Evolutionary conservation across 2,113 vertebrate species (phyloP), one percentile per base, ranked within the genome.

Genomic region (Arenaria interpres): DNA sequence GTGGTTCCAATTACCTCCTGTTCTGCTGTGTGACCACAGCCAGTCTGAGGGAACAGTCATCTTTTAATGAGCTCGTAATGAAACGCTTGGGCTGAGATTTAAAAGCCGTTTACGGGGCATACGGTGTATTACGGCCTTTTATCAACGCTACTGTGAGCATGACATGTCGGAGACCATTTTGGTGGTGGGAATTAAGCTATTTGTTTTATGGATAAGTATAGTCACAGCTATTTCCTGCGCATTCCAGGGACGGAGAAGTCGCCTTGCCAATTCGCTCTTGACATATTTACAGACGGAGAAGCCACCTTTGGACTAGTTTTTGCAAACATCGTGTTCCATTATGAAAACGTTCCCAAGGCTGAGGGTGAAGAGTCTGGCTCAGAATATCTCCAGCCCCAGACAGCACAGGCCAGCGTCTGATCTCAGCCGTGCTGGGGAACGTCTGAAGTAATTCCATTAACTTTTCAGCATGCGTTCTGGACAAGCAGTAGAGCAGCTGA

Each of bases 211-310:
- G 90, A 32, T 89, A 95, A 97, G 95, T 87, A 90, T 54, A 96
- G 95, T 90, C 84, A 3, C 87, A 89, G 95, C 96, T 97, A 97
- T 97, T 97, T 97, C 97, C 97, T 97, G 96, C 9, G 6, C 96
- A 97, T 97, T 97, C 96, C 97, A 94, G 94, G 89, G 41, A 93
- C 3, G 25, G 67, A 93, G 93, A 57, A 71, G 63, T 41, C 5
- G 14, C 85, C 63, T 76, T 82, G 95, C 96, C 91, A 91, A 41
- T 86, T 96, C 5, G n/a, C 90, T 96, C 91, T 96, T 78, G 88
- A 94, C 93, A 93, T 97, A 96, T 96, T 96, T 97, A 97, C 94
- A 87, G 79, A 72, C 6, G 4, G 79, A 96, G 92, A 92, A 88
- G 90, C 88, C 93, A 97, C 97, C 96, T 94, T 91, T 97, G 96